Evolutionary conservation across 2,797 vertebrate genomes (phyloP), one percentile per base, ranked within the genome.

Genomic region (Lepidocolaptes lacrymiger): DNA sequence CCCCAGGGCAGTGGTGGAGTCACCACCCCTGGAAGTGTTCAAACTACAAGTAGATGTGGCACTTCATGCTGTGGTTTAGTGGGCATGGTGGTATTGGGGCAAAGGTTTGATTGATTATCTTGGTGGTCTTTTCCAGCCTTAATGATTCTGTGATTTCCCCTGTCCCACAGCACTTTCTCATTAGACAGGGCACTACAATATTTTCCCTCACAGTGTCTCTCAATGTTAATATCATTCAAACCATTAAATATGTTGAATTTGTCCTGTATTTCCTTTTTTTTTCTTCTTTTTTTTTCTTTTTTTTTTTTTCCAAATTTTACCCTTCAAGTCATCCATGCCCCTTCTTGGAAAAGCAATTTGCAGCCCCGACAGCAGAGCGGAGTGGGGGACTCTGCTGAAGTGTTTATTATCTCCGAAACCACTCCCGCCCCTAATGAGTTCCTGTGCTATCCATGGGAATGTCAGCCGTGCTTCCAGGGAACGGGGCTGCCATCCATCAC

Each of bases 251-350:
- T 0, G 2, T 19, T 43, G 15, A 24, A 18, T 22, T 91, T 4
- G 0, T 51, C 36, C 39, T 36, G 0, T 26, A 23, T 61, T 95
- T 75, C 34, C 10, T 14, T 36, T 73, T 28, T 2, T 1, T 39
- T 39, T 36, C 36, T 3, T 1, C 3, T 6, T 0, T 6, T 36
- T 49, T 39, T 28, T 2, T 1, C 13, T 1, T 6, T 39, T 13
- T 10, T 0, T 6, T 34, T 62, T 21, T 12, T 46, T 46, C 21
- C 21, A 12, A 13, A 0, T 28, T 32, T 55, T 55, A 44, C 23
- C 20, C 18, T 64, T 12, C 12, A 34, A 24, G 16, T 18, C 15
- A 26, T 89, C 24, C 5, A 0, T 4, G 5, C 22, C 41, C n/a
- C 55, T 58, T 4, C 14, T 62, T 55, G 11, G 44, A 71, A 84